phyloP scores from a whole-genome alignment of 1,140 invertebrate species.

The Mercenaria mercenaria region DNA sequence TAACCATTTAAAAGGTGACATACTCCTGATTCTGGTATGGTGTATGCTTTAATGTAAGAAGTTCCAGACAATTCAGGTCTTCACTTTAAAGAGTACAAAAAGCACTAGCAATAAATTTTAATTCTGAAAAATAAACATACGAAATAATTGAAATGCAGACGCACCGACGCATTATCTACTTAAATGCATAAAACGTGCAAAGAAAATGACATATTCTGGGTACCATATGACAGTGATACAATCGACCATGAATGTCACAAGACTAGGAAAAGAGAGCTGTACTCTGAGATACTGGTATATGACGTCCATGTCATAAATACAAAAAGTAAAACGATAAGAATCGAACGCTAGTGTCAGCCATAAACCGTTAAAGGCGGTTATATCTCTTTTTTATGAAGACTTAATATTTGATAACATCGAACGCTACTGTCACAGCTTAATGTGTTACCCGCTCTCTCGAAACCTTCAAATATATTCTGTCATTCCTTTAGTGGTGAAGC shows the following conservation, averaged over 20 bases:
- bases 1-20: no score
- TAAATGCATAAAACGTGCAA: not conserved
- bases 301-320: not conserved
- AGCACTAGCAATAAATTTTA: no score
- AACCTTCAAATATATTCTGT: constrained; percentile 5
- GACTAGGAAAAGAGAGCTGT: not conserved
- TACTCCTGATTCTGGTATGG: no score
- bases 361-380: not conserved
- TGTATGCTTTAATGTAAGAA: no score
- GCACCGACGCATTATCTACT: not conserved
- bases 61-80: no score
- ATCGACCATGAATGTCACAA: constrained; percentile 5
- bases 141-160: not conserved
- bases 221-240: not conserved
- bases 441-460: not conserved
- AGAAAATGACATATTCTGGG: not conserved
- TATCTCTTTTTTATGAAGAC: not conserved
- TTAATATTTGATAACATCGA: constrained; percentile 29
- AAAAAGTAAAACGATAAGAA: not conserved
- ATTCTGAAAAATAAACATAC: no score
- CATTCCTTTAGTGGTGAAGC: not conserved
- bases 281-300: not conserved
- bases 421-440: constrained; percentile 22
- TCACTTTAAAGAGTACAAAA: no score
- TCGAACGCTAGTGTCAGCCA: constrained; percentile 37